A percentile compares a stretch with the other conserved stretches of the same genome.
phyloP scores from a whole-genome alignment of 2,797 vertebrate species.

The Luscinia luscinia region DNA sequence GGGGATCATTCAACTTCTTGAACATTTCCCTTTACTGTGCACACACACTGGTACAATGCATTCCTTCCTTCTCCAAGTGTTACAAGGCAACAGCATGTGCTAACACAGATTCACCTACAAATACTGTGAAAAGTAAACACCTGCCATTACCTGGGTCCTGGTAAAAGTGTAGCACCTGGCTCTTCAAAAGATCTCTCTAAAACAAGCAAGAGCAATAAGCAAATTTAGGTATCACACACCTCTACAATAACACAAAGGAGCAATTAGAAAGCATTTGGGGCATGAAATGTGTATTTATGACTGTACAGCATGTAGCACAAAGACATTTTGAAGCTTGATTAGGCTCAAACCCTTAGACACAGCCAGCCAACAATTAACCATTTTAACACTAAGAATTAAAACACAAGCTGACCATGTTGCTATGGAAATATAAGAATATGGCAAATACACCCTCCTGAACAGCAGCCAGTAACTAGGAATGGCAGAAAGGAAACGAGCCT shows the following conservation, averaged over 20 bases:
- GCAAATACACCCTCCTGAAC: background rate
- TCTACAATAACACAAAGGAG: background rate
- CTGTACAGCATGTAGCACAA: background rate
- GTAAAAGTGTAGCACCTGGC: background rate
- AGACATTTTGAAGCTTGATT: background rate
- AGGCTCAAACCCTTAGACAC: background rate
- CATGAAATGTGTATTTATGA: background rate
- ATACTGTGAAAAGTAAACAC: background rate
- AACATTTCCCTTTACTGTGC: background rate
- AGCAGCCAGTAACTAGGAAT: background rate
- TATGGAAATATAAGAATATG: background rate
- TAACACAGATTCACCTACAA: background rate
- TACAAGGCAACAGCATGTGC: background rate
- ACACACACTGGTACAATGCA: fast-evolving
- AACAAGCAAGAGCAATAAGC: background rate
- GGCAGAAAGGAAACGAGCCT: background rate
- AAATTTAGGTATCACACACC: background rate
- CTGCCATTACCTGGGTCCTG: background rate
- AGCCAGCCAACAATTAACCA: background rate
- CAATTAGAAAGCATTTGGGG: background rate
- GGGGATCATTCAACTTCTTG: background rate
- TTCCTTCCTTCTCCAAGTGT: background rate
- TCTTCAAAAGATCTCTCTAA: background rate
- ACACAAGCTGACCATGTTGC: background rate
- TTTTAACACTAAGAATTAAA: background rate